Conservation (phyloP, 2,113 vertebrate species). For the Erythrolamprus reginae region DNA sequence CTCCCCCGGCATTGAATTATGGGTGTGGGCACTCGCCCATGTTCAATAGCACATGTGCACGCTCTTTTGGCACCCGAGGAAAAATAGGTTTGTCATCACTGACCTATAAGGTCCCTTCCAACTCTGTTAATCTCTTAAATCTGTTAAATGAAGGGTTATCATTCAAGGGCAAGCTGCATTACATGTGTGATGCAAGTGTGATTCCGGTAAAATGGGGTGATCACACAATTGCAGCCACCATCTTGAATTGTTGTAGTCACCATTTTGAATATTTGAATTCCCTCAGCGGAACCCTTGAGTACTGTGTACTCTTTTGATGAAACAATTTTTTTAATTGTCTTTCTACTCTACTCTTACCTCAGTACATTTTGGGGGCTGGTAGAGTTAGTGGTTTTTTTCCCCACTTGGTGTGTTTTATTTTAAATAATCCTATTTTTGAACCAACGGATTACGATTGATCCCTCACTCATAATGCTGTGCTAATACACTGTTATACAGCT, state of each 20-base stretch:
- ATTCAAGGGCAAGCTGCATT: background rate
- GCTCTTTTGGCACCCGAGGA: no score
- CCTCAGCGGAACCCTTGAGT: background rate
- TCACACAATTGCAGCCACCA: background rate
- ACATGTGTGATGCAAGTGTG: background rate
- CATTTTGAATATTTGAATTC: background rate
- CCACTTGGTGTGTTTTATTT: constrained; percentile 17
- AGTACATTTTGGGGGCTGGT: background rate
- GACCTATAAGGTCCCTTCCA: no score
- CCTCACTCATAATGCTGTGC: constrained; percentile 14
- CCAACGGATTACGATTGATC: constrained; percentile 24
- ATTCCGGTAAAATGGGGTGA: background rate
- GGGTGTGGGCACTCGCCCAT: no score
- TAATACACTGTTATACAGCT: constrained; percentile 2
- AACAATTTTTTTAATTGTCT: background rate
- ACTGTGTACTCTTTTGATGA: background rate
- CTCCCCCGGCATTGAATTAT: no score
- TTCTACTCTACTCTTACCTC: background rate
- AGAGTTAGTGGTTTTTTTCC: background rate
- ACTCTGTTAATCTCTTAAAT: no score
- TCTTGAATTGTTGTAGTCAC: background rate
- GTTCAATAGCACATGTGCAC: no score
- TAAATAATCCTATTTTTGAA: constrained; percentile 33
- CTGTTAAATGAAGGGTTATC: background rate
- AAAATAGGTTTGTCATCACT: no score